Percentiles rank a stretch among this genome's conserved stretches.
Conservation (phyloP, 2,888 invertebrate species). For the Himalopsyche tibetana region DNA sequence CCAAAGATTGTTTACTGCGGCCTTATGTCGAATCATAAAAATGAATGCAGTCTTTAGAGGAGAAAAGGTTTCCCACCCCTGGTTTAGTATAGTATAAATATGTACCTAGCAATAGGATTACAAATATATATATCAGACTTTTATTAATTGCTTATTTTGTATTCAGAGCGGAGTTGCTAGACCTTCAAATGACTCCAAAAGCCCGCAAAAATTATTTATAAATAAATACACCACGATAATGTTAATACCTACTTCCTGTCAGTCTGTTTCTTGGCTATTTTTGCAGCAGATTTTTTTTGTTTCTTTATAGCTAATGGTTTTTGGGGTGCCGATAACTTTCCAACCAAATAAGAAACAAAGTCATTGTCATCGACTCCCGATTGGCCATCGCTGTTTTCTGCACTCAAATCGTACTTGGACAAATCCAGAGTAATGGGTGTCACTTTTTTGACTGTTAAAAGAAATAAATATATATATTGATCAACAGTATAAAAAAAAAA, state of each 20-base stretch:
- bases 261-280: background rate
- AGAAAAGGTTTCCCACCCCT: too few species aligned
- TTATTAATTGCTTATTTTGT: too few species aligned
- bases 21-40: too few species aligned
- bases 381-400: background rate
- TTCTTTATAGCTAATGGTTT: background rate
- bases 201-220: background rate
- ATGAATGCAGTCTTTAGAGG: too few species aligned
- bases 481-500: too few species aligned
- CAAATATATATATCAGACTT: too few species aligned
- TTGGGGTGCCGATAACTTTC: background rate
- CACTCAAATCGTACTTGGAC: constrained; percentile 19
- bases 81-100: too few species aligned
- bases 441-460: background rate
- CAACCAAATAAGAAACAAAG: constrained; percentile 23
- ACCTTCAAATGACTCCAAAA: too few species aligned
- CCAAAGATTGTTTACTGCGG: too few species aligned
- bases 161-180: too few species aligned
- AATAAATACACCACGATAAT: background rate
- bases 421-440: background rate
- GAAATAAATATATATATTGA: too few species aligned
- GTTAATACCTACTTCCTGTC: constrained; percentile 33
- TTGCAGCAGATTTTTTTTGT: background rate
- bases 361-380: background rate
- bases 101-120: too few species aligned